Evolutionary conservation across 2,888 invertebrate species (phyloP).

Genomic region (Leptinotarsa rubiginosa): DNA sequence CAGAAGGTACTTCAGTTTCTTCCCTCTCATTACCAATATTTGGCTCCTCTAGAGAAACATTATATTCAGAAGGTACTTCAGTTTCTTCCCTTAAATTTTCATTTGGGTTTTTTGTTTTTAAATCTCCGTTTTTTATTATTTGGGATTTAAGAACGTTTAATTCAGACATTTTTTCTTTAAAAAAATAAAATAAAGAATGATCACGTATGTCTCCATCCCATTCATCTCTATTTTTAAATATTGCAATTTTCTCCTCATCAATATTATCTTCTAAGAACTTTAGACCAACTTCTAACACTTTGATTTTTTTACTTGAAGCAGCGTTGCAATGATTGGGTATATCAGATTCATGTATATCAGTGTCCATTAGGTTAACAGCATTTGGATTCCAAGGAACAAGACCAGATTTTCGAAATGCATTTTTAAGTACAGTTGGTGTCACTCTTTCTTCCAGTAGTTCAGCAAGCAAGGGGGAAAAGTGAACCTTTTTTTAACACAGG

Average conservation of each 20-base stretch:
- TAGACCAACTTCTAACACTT: background rate
- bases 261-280: constrained; percentile 6
- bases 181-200: background rate
- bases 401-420: constrained; percentile 2
- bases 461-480: background rate
- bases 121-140: background rate
- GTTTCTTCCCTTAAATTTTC: background rate
- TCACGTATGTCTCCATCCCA: constrained; percentile 1
- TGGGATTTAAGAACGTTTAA: background rate
- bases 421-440: background rate
- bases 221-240: background rate
- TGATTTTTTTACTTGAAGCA: background rate
- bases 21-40: constrained; percentile 1
- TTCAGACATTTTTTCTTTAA: background rate
- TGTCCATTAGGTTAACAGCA: background rate
- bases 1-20: background rate
- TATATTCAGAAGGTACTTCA: background rate
- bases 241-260: background rate
- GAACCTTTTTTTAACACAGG: constrained; percentile 1
- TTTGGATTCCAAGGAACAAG: constrained; percentile 1
- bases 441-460: constrained; percentile 7
- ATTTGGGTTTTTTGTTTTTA: background rate
- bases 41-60: background rate
- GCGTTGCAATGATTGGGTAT: background rate
- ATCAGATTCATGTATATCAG: background rate